Evolutionary conservation across 2,113 vertebrate species (phyloP), one percentile per base, ranked within the genome.

Genomic region (Potamarius usumacintae): DNA sequence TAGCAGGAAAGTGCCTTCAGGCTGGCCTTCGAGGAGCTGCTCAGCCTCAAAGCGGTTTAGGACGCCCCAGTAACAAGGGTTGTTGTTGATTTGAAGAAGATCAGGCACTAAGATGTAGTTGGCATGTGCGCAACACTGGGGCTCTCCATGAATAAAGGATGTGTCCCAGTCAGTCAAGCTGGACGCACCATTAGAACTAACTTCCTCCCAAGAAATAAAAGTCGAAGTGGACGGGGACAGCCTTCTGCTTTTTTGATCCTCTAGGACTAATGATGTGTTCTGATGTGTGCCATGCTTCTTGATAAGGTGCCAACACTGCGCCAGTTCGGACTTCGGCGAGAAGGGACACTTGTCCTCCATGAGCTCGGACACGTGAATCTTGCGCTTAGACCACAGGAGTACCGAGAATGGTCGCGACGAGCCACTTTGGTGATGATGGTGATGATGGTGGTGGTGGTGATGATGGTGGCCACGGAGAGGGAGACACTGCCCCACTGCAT

Each of bases 341-440:
- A 99, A 99, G 48, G 98, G 98, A 90, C 98, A 99, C 91, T 96
- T 97, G 90, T 99, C 97, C 86, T 99, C 95, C 97, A 98, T 97
- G 84, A 99, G 94, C 92, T 99, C 98, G 0, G 97, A 97, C 90
- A 99, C 97, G 57, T 97, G 97, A 88, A 99, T 99, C 94, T 97
- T 99, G 7, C 98, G 96, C 89, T 98, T 99, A 34, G 98, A 96
- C 18, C 96, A 96, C 90, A 97, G 95, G 6, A 96, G 96, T 0
- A 97, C 95, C 0, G 96, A 91, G 42, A 95, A 93, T 0, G 94
- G 91, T 0, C 93, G 74, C 0, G 94, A 92, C 53, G 93, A 91
- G 5, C 92, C 92, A 0, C 83, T 30, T 18, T 96, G 95, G 52
- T 96, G 94, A 89, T 95, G 93, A 92, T 96, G 96, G 20, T 96